A percentile compares a stretch with the other conserved stretches of the same genome.
Conservation (phyloP, 2,113 vertebrate genomes). For the Cavia aperea region DNA sequence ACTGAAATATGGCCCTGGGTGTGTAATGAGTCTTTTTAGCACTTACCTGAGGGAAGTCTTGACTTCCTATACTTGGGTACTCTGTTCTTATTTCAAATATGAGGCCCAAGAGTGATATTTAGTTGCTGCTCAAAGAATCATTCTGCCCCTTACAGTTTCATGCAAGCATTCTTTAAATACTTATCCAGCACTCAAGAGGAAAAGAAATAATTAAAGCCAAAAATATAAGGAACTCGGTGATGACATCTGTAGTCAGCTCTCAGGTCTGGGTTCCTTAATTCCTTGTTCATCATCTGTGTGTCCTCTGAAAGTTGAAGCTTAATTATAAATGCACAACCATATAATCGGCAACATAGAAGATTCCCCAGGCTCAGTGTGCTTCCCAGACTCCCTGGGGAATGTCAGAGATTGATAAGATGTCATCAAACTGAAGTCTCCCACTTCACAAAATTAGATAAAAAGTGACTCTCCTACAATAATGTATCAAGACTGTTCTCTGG, state of each 20-base stretch:
- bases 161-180: slow-evolving; percentile 3
- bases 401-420: not conserved
- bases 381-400: not conserved
- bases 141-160: not conserved
- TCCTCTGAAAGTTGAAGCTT: not conserved
- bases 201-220: not conserved
- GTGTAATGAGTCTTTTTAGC: slow-evolving; percentile 3
- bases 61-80: not conserved
- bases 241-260: not conserved
- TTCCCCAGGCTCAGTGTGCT: not conserved
- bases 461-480: not conserved
- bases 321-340: rapidly evolving
- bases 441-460: not conserved
- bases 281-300: not conserved
- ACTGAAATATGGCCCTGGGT: not conserved
- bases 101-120: slow-evolving; percentile 26
- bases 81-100: slow-evolving; percentile 40
- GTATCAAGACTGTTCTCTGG: not conserved
- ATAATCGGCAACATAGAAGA: not conserved
- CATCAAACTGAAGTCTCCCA: not conserved
- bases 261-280: not conserved
- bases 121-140: not conserved
- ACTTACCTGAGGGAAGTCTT: not conserved
- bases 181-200: not conserved
- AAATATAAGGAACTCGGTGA: not conserved